Percentiles rank a stretch among this genome's conserved stretches.
Evolutionary conservation across 2,888 invertebrate species (phyloP).

Genomic region (Drosophila antonietae): DNA sequence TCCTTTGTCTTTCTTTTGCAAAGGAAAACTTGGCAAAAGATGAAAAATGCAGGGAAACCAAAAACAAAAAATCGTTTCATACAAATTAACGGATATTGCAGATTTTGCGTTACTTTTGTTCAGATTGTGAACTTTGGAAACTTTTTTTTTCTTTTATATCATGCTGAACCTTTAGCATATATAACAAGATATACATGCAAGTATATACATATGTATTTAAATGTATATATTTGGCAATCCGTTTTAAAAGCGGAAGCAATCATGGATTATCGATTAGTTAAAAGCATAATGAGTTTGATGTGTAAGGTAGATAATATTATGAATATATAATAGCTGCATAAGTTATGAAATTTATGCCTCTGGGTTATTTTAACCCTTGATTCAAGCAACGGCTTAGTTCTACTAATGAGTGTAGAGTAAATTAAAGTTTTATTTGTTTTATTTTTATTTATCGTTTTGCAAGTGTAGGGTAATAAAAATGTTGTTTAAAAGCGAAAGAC

Average conservation of each 20-base stretch:
- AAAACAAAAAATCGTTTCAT: constrained; percentile 20
- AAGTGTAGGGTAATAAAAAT: too few relatives aligned
- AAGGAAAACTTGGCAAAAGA: constrained; percentile 11
- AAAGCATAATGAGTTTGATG: not conserved
- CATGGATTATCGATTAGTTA: constrained; percentile 1
- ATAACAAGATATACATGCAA: not conserved
- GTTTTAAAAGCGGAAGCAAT: not conserved
- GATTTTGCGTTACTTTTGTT: constrained; percentile 52
- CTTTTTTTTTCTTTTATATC: constrained; percentile 12
- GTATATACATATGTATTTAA: not conserved
- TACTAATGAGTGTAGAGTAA: not conserved
- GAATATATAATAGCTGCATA: not conserved
- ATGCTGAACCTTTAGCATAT: not conserved
- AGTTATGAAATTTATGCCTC: not conserved
- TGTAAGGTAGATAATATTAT: not conserved
- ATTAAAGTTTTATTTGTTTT: too few relatives aligned
- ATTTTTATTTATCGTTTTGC: too few relatives aligned
- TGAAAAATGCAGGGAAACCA: not conserved
- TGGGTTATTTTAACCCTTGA: not conserved
- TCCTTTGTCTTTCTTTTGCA: constrained; percentile 40
- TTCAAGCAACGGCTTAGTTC: not conserved
- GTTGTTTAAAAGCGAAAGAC: too few relatives aligned
- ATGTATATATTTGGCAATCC: not conserved
- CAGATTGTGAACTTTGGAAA: constrained; percentile 32
- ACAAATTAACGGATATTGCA: constrained; percentile 69